Percentiles rank a stretch among this genome's conserved stretches.
These are phyloP conservation scores for Salticus scenicus DNA, from an alignment of 2,888 invertebrate genomes.

Conservation along the genomic window DNA sequence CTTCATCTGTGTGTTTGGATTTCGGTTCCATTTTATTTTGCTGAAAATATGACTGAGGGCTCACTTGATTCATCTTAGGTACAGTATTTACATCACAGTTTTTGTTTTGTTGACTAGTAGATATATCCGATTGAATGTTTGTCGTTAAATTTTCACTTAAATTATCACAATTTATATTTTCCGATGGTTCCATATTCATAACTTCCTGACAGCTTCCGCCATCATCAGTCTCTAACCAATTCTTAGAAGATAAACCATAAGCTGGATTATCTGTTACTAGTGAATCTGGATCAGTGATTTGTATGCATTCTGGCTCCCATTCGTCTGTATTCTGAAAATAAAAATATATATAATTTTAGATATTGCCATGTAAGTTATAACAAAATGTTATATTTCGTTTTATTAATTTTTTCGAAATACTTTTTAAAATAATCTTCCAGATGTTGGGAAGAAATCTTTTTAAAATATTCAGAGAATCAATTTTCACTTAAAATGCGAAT, in stretches of 20 bases:
- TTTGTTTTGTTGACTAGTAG: slow-evolving; percentile 49
- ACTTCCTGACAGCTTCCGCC: background rate
- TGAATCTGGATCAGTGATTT: background rate
- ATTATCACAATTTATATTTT: slow-evolving; percentile 1
- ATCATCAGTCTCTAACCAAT: slow-evolving; percentile 40
- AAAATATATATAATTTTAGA: too few species aligned
- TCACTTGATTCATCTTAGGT: slow-evolving; percentile 40
- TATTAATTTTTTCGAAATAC: too few species aligned
- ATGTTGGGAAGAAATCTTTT: too few species aligned
- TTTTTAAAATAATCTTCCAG: too few species aligned
- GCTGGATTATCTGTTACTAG: slow-evolving; percentile 64
- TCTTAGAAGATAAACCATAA: slow-evolving; percentile 56
- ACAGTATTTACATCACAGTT: slow-evolving; percentile 28
- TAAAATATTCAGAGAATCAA: too few species aligned
- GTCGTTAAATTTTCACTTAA: background rate
- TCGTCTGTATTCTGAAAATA: too few species aligned
- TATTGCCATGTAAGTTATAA: too few species aligned
- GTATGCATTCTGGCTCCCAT: slow-evolving; percentile 16
- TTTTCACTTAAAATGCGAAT: too few species aligned
- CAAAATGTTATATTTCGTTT: too few species aligned
- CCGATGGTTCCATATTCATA: background rate
- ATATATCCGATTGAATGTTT: background rate
- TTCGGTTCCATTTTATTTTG: slow-evolving; percentile 15
- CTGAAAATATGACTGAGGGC: slow-evolving; percentile 1
- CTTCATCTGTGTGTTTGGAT: slow-evolving; percentile 5